These are phyloP conservation scores for Cheilosia pagana DNA, from an alignment of 2,888 invertebrate genomes.

Conservation along the genomic window DNA sequence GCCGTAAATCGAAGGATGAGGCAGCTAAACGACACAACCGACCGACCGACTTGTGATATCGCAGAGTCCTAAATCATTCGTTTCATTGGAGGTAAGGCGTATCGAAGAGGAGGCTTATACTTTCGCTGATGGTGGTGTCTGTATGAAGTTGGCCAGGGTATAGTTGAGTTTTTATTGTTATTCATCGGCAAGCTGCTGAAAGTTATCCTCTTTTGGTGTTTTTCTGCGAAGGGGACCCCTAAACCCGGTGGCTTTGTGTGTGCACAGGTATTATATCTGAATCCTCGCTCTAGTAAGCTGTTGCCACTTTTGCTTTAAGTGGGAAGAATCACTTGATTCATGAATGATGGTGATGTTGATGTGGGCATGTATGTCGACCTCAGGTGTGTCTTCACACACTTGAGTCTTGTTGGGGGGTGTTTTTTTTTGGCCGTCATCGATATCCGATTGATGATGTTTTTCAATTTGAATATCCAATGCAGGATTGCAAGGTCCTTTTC, in stretches of 20 bases:
- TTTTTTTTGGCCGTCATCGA: not conserved
- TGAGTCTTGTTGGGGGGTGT: not conserved
- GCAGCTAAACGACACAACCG: slow-evolving; percentile 15
- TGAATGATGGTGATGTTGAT: not conserved
- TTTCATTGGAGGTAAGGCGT: slow-evolving; percentile 19
- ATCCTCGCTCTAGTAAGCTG: slow-evolving; percentile 24
- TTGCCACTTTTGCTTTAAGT: slow-evolving; percentile 8
- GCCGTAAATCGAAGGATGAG: slow-evolving; percentile 8
- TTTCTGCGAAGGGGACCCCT: slow-evolving; percentile 1
- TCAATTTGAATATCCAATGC: not conserved
- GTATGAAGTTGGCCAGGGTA: not conserved
- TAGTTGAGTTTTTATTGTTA: slow-evolving; percentile 31
- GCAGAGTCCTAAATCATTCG: slow-evolving; percentile 62
- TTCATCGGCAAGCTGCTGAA: slow-evolving; percentile 2
- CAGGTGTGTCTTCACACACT: slow-evolving; percentile 3
- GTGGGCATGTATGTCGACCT: not conserved
- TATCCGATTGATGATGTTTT: slow-evolving; percentile 3
- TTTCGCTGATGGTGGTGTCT: slow-evolving; percentile 33
- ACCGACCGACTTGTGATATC: slow-evolving; percentile 44
- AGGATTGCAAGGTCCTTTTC: not conserved
- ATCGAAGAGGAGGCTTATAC: slow-evolving; percentile 44
- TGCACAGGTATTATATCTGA: slow-evolving; percentile 48
- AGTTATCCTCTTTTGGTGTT: slow-evolving; percentile 6
- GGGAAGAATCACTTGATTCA: slow-evolving; percentile 41
- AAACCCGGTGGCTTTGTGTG: slow-evolving; percentile 50